Percentiles rank a stretch among this genome's conserved stretches.
Conservation (phyloP, 2,888 invertebrate species). For the Drosophila barbarae region DNA sequence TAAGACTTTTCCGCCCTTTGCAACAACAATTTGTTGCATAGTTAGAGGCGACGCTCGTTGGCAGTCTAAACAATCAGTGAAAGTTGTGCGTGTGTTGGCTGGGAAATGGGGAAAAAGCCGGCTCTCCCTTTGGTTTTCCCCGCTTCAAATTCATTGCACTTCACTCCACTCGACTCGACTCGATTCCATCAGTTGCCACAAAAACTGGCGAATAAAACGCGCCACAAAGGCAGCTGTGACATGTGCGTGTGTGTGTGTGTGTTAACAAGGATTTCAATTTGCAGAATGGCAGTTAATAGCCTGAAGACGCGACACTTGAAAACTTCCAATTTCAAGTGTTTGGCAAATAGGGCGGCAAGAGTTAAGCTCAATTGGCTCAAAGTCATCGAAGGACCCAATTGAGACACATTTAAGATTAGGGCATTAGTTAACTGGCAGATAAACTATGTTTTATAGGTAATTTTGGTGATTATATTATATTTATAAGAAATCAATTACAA, state of each 20-base stretch:
- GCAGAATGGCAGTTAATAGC: slow-evolving; percentile 41
- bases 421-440: not conserved
- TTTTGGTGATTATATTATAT: no score
- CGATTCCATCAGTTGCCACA: slow-evolving; percentile 25
- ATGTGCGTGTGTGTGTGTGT: slow-evolving; percentile 3
- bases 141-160: slow-evolving; percentile 17
- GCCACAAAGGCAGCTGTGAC: slow-evolving; percentile 36
- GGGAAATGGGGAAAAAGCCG: slow-evolving; percentile 9
- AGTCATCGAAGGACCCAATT: not conserved
- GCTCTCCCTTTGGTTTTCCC: not conserved
- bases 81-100: slow-evolving; percentile 60
- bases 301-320: slow-evolving; percentile 42
- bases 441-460: not conserved
- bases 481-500: no score
- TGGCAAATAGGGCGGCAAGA: slow-evolving; percentile 32
- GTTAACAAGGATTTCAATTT: slow-evolving; percentile 34
- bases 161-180: slow-evolving; percentile 20
- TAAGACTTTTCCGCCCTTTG: slow-evolving; percentile 20
- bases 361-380: slow-evolving; percentile 7
- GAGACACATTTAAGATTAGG: not conserved
- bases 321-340: slow-evolving; percentile 42
- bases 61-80: slow-evolving; percentile 57
- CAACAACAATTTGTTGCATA: slow-evolving; percentile 59
- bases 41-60: slow-evolving; percentile 41
- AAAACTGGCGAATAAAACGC: slow-evolving; percentile 21